These are phyloP conservation scores for Asobara japonica DNA, from an alignment of 1,140 invertebrate species.

Conservation along the genomic window DNA sequence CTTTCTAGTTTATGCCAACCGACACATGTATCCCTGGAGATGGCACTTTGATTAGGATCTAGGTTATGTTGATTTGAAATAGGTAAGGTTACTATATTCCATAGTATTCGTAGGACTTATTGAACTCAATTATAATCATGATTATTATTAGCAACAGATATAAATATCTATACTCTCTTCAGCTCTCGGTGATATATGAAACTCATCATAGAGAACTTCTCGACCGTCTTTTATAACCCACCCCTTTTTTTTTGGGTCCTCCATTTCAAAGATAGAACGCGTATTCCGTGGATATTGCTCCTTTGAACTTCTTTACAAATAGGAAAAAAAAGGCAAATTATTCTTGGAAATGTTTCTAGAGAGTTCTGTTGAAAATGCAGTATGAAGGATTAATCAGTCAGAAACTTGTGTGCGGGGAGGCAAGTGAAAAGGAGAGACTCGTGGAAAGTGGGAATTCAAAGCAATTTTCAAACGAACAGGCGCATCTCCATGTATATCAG, in stretches of 20 bases:
- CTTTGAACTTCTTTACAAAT: slow-evolving; percentile 12
- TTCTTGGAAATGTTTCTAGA: slow-evolving; percentile 7
- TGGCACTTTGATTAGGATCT: too few species aligned
- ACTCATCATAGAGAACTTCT: slow-evolving; percentile 47
- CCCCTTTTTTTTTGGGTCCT: background rate
- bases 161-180: too few species aligned
- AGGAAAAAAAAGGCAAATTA: slow-evolving; percentile 27
- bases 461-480: slow-evolving; percentile 21
- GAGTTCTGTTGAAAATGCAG: background rate
- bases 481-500: slow-evolving; percentile 32
- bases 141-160: too few species aligned
- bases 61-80: too few species aligned
- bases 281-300: slow-evolving; percentile 24
- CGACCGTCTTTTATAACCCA: slow-evolving; percentile 23
- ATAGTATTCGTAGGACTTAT: too few species aligned
- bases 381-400: slow-evolving; percentile 16
- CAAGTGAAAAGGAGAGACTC: background rate
- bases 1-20: too few species aligned
- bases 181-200: slow-evolving; percentile 30
- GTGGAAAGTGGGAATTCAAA: background rate
- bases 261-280: background rate
- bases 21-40: too few species aligned
- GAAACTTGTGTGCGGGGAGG: too few species aligned
- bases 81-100: too few species aligned
- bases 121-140: too few species aligned